A percentile compares a stretch with the other conserved stretches of the same genome.
Conservation (phyloP, 2,113 vertebrate genomes). For the Dipodomys spectabilis region DNA sequence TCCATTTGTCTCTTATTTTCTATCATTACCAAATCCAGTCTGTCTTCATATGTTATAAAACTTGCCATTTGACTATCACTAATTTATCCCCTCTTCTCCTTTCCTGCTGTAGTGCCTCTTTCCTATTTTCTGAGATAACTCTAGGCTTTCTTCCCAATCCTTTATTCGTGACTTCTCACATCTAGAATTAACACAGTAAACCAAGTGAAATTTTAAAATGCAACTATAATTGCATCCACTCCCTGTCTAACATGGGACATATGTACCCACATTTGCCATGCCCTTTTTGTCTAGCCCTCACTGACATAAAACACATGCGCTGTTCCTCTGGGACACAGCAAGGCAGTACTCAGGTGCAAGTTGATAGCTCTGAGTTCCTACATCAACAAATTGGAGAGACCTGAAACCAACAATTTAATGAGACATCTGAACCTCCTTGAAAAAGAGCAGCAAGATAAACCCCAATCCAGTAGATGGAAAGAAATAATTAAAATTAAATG, state of each 20-base stretch:
- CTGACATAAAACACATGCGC: not conserved
- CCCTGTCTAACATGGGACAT: not conserved
- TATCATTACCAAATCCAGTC: not conserved
- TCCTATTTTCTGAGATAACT: not conserved
- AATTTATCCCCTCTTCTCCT: not conserved
- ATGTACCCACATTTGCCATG: not conserved
- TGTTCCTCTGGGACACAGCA: too few relatives aligned
- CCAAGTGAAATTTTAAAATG: not conserved
- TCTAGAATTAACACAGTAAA: not conserved
- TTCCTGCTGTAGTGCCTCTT: not conserved
- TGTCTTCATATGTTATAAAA: not conserved
- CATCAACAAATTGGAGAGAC: too few relatives aligned
- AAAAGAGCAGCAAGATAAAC: too few relatives aligned
- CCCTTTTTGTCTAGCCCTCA: not conserved
- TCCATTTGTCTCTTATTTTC: not conserved
- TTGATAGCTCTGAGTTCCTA: too few relatives aligned
- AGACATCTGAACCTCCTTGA: too few relatives aligned
- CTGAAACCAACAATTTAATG: too few relatives aligned
- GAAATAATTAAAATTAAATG: too few relatives aligned
- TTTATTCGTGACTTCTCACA: not conserved
- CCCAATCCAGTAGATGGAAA: too few relatives aligned
- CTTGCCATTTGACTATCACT: not conserved
- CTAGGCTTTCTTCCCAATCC: not conserved
- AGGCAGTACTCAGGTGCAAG: too few relatives aligned
- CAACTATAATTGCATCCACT: not conserved